phyloP scores from a whole-genome alignment of 2,888 invertebrate genomes.

The Stegophylla sp. region DNA sequence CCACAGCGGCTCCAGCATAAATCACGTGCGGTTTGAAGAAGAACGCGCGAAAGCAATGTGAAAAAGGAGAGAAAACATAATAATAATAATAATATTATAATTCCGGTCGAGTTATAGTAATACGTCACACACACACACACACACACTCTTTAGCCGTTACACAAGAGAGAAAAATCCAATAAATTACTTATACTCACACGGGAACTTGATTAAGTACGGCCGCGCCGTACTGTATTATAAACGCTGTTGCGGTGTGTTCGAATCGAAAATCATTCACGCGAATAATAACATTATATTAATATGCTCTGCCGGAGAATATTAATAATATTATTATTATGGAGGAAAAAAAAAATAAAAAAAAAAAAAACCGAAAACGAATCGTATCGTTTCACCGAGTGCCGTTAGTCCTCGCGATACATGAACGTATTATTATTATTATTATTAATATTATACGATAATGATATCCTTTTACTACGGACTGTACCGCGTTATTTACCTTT shows the following conservation, averaged over 20 bases:
- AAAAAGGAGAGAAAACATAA: background rate
- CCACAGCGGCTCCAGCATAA: conserved; percentile 33
- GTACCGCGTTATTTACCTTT: background rate
- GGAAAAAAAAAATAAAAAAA: background rate
- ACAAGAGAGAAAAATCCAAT: conserved; percentile 36
- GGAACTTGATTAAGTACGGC: conserved; percentile 40
- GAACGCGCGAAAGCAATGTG: background rate
- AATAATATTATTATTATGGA: no score
- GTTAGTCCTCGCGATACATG: background rate
- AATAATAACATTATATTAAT: background rate
- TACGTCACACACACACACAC: background rate
- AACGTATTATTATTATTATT: no score
- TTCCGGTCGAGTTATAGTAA: background rate
- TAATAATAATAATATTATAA: no score
- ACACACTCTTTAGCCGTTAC: conserved; percentile 17
- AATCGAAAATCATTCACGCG: conserved; percentile 36
- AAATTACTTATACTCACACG: conserved; percentile 33
- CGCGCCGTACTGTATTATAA: background rate
- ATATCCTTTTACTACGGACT: no score
- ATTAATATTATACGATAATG: no score
- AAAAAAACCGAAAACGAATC: background rate
- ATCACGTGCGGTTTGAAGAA: conserved; percentile 32
- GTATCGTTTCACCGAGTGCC: background rate
- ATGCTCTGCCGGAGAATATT: background rate
- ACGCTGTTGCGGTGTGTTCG: background rate